A percentile compares a stretch with the other conserved stretches of the same genome.
Conservation (phyloP, 2,888 invertebrate genomes). For the Gnatocerus cornutus region DNA sequence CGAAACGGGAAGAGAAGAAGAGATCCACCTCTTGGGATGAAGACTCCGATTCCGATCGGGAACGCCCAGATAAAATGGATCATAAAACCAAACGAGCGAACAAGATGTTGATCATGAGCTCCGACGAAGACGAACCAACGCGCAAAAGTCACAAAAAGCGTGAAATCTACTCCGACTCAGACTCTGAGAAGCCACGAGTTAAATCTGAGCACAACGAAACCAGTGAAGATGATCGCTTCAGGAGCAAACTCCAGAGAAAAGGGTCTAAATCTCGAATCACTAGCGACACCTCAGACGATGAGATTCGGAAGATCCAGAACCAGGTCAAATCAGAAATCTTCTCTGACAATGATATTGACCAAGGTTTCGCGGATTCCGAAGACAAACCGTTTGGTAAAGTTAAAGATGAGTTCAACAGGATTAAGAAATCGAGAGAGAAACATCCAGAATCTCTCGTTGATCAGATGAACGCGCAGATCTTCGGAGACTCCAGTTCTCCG, state of each 20-base stretch:
- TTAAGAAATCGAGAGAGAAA: slow-evolving; percentile 67
- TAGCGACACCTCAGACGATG: slow-evolving; percentile 86
- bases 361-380: slow-evolving; percentile 69
- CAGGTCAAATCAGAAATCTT: slow-evolving; percentile 77
- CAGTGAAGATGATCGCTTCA: slow-evolving; percentile 69
- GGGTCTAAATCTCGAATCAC: slow-evolving; percentile 82
- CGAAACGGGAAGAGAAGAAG: slow-evolving; percentile 91
- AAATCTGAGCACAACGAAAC: slow-evolving; percentile 67
- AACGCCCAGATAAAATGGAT: slow-evolving; percentile 65
- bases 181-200: slow-evolving; percentile 73
- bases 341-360: slow-evolving; percentile 75
- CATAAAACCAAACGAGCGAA: slow-evolving; percentile 61
- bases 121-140: slow-evolving; percentile 65
- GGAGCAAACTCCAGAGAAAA: slow-evolving; percentile 76
- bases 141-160: slow-evolving; percentile 66
- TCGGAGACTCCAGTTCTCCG: slow-evolving; percentile 59
- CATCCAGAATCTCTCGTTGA: slow-evolving; percentile 62
- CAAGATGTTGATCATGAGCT: slow-evolving; percentile 68
- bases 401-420: slow-evolving; percentile 64
- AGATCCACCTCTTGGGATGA: slow-evolving; percentile 88
- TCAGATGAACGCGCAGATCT: slow-evolving; percentile 61
- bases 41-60: slow-evolving; percentile 80
- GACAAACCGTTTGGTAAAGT: slow-evolving; percentile 59
- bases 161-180: slow-evolving; percentile 74
- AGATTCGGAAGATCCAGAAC: slow-evolving; percentile 73